Base-by-base conservation (phyloP, 1,140 invertebrate species). In the Caenorhabditis tropicalis region DNA sequence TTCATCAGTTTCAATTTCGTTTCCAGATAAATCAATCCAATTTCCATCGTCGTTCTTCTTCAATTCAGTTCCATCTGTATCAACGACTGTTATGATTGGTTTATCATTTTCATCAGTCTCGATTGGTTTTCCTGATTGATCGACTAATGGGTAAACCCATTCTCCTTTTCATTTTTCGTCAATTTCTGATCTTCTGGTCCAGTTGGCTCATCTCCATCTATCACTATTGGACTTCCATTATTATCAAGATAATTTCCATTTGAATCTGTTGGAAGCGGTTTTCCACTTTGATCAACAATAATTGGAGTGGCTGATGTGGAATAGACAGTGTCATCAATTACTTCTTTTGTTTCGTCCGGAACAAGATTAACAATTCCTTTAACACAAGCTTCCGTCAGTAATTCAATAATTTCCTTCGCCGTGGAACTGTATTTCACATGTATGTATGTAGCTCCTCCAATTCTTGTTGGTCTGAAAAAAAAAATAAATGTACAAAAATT, bases 141-240 rank as follows among this genome's bases (percentile, higher is more conserved):
- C 56, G 16, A 81, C 79, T 46, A 84, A 53, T 39, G 88, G 89
- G 84, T 90, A 90, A 12, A 88, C 36, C 81, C 85, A 90, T 19
- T 88, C 80, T 19, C 87, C 89, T 36, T 90, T 16, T 46, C 46
- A 81, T 88, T 85, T 29, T 86, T 74, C 43, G 53, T 81, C 43
- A 90, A 79, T 39, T 85, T 46, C 6, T 85, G 46, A 1, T 87
- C 88, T 60, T 91, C 87, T 10, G 89, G 89, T n/a, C 86, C 88
- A 48, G 84, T 49, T 60, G 33, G 79, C 21, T 79, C 84, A 70
- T 82, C 56, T 29, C 31, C 29, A 5, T 56, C 84, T 21, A 85
- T 56, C 29, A 60, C 43, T n/a, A 80, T 79, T 58, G 70, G 79
- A 7, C 81, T 81, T 58, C 84, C 84, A 53, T 79, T 79, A 24